Conservation (phyloP, 2,888 invertebrate species). For the Scaptomyza tumidula region DNA sequence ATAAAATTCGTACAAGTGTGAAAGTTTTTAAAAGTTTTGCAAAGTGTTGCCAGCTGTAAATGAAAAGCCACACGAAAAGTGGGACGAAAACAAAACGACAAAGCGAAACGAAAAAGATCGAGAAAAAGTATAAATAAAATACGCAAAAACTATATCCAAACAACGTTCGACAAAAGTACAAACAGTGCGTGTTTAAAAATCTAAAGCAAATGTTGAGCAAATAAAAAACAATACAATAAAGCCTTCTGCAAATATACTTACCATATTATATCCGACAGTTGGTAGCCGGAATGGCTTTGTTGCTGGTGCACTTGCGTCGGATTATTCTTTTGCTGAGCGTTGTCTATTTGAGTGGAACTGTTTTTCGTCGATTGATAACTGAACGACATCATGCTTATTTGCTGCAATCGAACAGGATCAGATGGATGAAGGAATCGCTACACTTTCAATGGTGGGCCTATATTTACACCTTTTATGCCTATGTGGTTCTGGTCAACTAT, state of each 20-base stretch:
- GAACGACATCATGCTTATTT: conserved; percentile 76
- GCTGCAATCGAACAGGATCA: conserved; percentile 69
- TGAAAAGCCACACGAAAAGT: conserved; percentile 39
- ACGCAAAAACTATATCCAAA: conserved; percentile 1
- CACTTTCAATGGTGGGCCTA: conserved; percentile 84
- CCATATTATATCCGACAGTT: conserved; percentile 16
- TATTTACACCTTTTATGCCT: conserved; percentile 82
- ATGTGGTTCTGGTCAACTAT: conserved; percentile 81
- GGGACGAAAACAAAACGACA: conserved; percentile 61
- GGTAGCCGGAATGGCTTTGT: conserved; percentile 75
- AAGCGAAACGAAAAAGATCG: conserved; percentile 28
- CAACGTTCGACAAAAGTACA: conserved; percentile 28
- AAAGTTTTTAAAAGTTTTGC: conserved; percentile 43
- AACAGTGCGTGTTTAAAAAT: conserved; percentile 33
- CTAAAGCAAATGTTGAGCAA: conserved; percentile 4
- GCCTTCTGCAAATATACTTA: neutral
- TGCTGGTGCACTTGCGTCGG: conserved; percentile 83
- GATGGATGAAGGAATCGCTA: conserved; percentile 69
- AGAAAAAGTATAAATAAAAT: conserved; percentile 42
- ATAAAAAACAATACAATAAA: neutral
- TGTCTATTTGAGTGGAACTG: conserved; percentile 82
- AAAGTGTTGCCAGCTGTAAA: conserved; percentile 54
- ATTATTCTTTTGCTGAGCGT: conserved; percentile 83
- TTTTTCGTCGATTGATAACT: conserved; percentile 78
- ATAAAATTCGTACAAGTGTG: conserved; percentile 1